A percentile compares a stretch with the other conserved stretches of the same genome.
phyloP scores from a whole-genome alignment of 2,113 vertebrate genomes.

The Hyla sarda region DNA sequence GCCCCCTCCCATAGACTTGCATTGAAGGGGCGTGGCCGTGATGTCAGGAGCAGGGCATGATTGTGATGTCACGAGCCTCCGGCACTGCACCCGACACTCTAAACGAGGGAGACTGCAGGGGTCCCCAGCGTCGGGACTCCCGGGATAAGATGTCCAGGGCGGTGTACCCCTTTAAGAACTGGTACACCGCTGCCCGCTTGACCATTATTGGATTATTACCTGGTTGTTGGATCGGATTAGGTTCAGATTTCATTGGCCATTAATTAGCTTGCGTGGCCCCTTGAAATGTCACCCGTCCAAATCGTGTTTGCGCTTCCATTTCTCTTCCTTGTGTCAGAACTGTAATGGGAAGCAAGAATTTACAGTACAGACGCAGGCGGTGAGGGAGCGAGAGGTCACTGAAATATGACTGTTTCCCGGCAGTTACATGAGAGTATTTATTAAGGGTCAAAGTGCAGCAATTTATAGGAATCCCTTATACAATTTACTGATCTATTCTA shows the following conservation, averaged over 20 bases:
- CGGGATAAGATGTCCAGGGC: too few species aligned
- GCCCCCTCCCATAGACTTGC: too few species aligned
- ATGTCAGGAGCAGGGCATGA: too few species aligned
- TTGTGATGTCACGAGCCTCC: too few species aligned
- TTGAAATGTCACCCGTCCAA: constrained; percentile 23
- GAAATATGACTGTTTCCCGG: not conserved
- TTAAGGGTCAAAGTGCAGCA: not conserved
- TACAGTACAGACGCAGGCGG: not conserved
- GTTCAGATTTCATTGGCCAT: constrained; percentile 28
- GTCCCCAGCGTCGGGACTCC: too few species aligned
- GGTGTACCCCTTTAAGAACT: too few species aligned
- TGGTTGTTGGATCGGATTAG: constrained; percentile 44
- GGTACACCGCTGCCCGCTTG: constrained; percentile 72
- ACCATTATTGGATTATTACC: constrained; percentile 71
- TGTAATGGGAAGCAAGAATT: not conserved
- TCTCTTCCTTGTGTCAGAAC: constrained; percentile 14
- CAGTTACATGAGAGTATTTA: not conserved
- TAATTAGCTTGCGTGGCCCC: constrained; percentile 18
- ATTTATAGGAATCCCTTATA: not conserved
- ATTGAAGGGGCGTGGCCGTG: too few species aligned
- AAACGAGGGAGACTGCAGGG: too few species aligned
- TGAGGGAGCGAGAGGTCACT: not conserved
- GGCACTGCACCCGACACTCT: too few species aligned
- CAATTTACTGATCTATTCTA: not conserved
- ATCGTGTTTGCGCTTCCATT: constrained; percentile 1